Base-by-base conservation (phyloP, 2,888 invertebrate genomes). In the Cristatella mucedo region DNA sequence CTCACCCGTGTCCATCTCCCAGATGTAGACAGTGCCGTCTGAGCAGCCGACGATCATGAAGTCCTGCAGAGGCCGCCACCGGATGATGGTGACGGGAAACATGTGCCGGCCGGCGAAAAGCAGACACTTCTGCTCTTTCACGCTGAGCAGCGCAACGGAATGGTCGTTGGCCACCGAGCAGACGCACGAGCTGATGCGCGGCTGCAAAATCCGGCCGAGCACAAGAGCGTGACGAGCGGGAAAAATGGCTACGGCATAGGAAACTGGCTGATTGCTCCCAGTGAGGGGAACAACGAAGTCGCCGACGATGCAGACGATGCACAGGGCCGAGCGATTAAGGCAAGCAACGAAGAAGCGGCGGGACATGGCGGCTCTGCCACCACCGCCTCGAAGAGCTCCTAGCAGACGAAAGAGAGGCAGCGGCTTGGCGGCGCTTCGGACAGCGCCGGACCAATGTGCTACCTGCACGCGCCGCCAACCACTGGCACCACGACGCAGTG, bases 161-260 rank as follows among this genome's bases (percentile, higher is more conserved):
- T 97, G 93, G 62, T 97, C 97, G 1, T 84, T 85, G 0, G 93
- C 93, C 2, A 97, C 89, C 2, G 91, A 84, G 63, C 93, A 93
- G 40, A 95, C 77, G 54, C 89, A 89, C 54, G 89, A 84, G 57
- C 87, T 80, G 40, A 95, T 81, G 33, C 93, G 75, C 4, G 80
- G 73, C 86, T 87, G 71, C 3, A 73, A 67, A 39, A 53, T 52
- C n/a, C 55, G 18, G 29, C 13, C 13, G 16, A 33, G 2, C 29
- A 13, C 3, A 13, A 38, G 21, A 2, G 13, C 13, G n/a, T 16
- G n/a, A 4, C 13, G 11, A 18, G 33, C 20, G 20, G 11, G 21
- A 15, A 34, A 18, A 37, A 34, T 9, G n/a, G n/a, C 3, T 6
- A 26, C 11, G n/a, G n/a, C n/a, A n/a, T n/a, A n/a, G n/a, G n/a